Conservation (phyloP, 2,888 invertebrate species). For the Lagria hirta region DNA sequence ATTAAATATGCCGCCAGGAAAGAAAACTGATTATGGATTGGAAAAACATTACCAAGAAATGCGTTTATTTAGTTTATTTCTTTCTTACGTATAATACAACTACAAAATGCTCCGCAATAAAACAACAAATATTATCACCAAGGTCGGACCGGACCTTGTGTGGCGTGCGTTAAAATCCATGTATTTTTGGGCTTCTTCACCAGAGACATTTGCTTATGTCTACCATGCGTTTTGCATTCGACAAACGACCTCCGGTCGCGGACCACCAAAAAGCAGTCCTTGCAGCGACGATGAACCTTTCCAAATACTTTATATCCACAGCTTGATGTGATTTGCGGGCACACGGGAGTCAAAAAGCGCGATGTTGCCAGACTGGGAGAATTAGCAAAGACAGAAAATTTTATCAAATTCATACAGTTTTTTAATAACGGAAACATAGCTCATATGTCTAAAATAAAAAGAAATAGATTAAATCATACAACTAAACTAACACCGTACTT, state of each 20-base stretch:
- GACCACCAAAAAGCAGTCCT: conserved; percentile 74
- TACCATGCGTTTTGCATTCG: conserved; percentile 72
- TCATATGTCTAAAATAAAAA: no score
- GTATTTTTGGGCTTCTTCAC: conserved; percentile 68
- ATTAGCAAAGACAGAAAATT: not conserved
- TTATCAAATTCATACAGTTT: no score
- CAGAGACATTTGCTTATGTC: conserved; percentile 82
- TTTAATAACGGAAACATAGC: no score
- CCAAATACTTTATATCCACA: conserved; percentile 76
- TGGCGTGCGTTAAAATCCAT: conserved; percentile 76
- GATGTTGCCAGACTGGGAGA: not conserved
- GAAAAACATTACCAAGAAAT: no score
- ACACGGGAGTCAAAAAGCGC: conserved; percentile 34
- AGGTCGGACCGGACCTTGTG: conserved; percentile 61
- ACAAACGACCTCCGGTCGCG: conserved; percentile 69
- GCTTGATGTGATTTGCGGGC: conserved; percentile 34
- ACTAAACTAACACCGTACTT: no score
- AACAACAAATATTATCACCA: conserved; percentile 53
- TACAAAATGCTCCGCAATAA: no score
- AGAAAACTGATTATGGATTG: no score
- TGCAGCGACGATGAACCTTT: conserved; percentile 68
- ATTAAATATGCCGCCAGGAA: no score
- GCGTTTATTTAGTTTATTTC: no score
- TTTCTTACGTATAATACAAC: no score
- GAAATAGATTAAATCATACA: no score